phyloP scores from a whole-genome alignment of 1,140 invertebrate species.

The Aphaenogaster ashmeadi region DNA sequence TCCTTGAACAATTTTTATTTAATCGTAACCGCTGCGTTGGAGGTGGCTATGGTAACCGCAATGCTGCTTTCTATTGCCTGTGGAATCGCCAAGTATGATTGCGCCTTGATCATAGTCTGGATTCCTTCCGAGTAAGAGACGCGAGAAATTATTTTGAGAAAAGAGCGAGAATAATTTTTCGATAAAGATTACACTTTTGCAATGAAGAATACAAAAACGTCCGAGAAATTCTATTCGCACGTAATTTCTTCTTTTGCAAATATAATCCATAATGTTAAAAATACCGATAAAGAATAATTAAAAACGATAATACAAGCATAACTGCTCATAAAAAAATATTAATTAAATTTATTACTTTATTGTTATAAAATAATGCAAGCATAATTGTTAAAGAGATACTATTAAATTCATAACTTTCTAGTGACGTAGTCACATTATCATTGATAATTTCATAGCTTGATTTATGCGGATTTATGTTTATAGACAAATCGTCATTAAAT shows the following conservation, averaged over 20 bases:
- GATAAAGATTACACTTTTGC: background rate
- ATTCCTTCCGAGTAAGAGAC: conserved; percentile 1
- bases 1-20: conserved; percentile 31
- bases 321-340: background rate
- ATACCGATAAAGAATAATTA: background rate
- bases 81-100: conserved; percentile 24
- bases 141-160: conserved; percentile 8
- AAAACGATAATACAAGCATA: background rate
- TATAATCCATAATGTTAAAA: background rate
- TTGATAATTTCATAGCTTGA: background rate
- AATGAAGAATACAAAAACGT: background rate
- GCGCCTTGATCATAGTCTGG: background rate
- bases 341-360: background rate
- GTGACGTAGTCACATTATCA: background rate
- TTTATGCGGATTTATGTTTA: background rate
- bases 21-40: background rate
- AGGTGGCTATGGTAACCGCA: conserved; percentile 5
- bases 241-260: background rate
- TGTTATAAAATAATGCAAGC: background rate
- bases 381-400: background rate
- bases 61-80: conserved; percentile 22
- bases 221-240: background rate
- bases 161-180: background rate
- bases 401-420: background rate
- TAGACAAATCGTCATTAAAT: conserved; percentile 3